These are phyloP conservation scores for Phaetusa simplex DNA, from an alignment of 2,113 vertebrate species.

Conservation along the genomic window DNA sequence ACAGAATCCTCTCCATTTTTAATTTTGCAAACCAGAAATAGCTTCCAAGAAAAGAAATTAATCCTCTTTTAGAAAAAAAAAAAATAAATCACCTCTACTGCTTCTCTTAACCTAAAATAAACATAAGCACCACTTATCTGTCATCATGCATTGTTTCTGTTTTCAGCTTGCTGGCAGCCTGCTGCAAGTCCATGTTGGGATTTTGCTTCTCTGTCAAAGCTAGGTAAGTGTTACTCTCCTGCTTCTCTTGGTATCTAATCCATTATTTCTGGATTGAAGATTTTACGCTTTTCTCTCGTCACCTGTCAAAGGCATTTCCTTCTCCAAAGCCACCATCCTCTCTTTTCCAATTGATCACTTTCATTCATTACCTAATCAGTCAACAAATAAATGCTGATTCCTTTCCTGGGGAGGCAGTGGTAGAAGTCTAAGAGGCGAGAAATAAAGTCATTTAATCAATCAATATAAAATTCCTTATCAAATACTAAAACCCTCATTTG, in stretches of 20 bases:
- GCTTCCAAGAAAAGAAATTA: constrained; percentile 1
- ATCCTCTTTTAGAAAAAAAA: neutral
- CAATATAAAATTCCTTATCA: neutral
- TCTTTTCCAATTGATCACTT: neutral
- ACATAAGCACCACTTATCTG: neutral
- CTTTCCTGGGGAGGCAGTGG: neutral
- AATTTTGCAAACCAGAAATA: neutral
- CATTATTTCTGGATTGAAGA: neutral
- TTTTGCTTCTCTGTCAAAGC: neutral
- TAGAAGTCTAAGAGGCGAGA: neutral
- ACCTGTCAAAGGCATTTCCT: constrained; percentile 14
- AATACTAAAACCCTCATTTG: neutral
- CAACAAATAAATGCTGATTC: neutral
- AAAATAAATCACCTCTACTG: neutral
- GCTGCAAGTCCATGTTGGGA: neutral
- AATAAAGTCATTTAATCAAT: neutral
- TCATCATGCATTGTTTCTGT: neutral
- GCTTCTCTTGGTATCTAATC: neutral
- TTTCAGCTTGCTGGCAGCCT: neutral
- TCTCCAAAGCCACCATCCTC: neutral
- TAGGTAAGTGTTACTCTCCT: neutral
- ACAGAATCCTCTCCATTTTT: neutral
- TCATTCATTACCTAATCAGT: constrained; percentile 4
- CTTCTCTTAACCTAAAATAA: constrained; percentile 19
- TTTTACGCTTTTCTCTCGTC: neutral